Evolutionary conservation across 2,888 invertebrate genomes (phyloP).

Genomic region (Coecobrya sp.): DNA sequence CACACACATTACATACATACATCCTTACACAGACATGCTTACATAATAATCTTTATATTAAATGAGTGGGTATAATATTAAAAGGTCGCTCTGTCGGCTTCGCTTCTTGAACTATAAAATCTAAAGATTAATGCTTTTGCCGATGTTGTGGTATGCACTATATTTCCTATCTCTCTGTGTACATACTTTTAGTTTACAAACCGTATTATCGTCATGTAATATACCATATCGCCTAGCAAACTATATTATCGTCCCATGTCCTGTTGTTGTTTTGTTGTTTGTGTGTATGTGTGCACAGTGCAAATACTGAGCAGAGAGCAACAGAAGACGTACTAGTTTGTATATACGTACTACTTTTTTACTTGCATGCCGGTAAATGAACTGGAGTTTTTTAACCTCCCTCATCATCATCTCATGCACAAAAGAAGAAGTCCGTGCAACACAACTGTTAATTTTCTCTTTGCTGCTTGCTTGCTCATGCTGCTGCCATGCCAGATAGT

Average conservation of each 20-base stretch:
- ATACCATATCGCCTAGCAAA: neutral
- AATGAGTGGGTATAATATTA: neutral
- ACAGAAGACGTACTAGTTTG: neutral
- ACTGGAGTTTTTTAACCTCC: constrained; percentile 81
- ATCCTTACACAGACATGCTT: neutral
- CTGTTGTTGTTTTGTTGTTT: constrained; percentile 29
- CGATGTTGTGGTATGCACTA: neutral
- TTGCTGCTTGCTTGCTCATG: constrained; percentile 9
- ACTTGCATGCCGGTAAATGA: constrained; percentile 73
- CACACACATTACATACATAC: neutral
- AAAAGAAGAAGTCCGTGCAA: constrained; percentile 58
- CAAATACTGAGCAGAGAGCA: neutral
- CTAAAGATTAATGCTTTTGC: neutral
- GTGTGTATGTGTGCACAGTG: neutral
- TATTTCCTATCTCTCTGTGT: neutral
- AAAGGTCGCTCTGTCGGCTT: constrained; percentile 30
- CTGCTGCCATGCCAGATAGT: neutral
- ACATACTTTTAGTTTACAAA: neutral
- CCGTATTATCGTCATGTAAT: neutral
- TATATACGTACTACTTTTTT: neutral
- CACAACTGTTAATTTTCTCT: constrained; percentile 71
- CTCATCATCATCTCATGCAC: constrained; percentile 54
- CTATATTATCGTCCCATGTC: neutral
- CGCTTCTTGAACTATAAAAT: constrained; percentile 21
- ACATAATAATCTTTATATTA: neutral